Evolutionary conservation across 2,797 vertebrate genomes (phyloP).

Genomic region (Pangasius sanitwongsei): DNA sequence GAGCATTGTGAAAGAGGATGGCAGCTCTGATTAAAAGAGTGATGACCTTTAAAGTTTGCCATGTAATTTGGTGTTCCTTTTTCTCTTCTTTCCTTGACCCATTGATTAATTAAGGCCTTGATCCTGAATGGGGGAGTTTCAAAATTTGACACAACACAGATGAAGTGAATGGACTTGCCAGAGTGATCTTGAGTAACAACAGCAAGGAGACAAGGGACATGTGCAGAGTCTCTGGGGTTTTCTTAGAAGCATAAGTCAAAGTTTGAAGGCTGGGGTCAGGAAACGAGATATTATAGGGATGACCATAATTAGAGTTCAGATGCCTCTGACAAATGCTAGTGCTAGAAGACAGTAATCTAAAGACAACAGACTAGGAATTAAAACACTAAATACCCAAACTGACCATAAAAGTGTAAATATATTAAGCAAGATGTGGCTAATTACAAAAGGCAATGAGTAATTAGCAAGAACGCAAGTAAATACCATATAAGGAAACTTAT

Average conservation of each 20-base stretch:
- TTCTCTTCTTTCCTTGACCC: neutral
- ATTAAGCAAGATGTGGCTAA: neutral
- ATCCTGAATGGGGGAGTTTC: neutral
- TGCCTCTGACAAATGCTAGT: neutral
- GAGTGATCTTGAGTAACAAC: neutral
- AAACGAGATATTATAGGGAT: neutral
- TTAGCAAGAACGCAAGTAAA: neutral
- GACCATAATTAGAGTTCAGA: neutral
- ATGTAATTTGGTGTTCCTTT: slow-evolving; percentile 25
- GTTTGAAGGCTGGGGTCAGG: neutral
- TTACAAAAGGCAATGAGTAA: neutral
- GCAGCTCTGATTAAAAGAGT: slow-evolving; percentile 43
- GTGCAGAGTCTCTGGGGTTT: neutral
- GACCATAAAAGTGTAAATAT: neutral
- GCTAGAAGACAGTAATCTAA: neutral
- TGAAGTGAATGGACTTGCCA: neutral
- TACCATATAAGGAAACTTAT: neutral
- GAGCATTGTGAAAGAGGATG: slow-evolving; percentile 29
- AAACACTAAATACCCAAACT: neutral
- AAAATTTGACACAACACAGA: slow-evolving; percentile 13
- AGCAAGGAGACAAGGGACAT: neutral
- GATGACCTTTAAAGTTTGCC: slow-evolving; percentile 55
- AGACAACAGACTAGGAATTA: neutral
- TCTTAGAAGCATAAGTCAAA: neutral
- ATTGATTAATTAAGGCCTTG: slow-evolving; percentile 14